A percentile compares a stretch with the other conserved stretches of the same genome.
Evolutionary conservation across 2,113 vertebrate genomes (phyloP).

Genomic region (Limnothrissa miodon): DNA sequence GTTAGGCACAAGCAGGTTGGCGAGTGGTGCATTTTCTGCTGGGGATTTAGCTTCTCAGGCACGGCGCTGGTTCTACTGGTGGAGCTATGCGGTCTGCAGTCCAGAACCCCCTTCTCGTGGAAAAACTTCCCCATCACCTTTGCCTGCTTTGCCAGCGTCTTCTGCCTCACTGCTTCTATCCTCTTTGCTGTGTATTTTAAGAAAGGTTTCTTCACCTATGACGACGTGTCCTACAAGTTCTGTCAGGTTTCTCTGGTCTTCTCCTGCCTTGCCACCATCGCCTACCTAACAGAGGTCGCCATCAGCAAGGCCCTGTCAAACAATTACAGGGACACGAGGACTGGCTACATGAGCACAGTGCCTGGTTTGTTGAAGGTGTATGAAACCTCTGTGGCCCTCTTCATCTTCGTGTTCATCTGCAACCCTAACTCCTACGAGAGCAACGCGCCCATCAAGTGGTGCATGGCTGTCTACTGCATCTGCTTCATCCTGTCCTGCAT

Average conservation of each 20-base stretch:
- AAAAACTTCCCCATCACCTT: constrained; percentile 88
- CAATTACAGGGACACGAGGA: constrained; percentile 61
- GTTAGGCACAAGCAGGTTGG: constrained; percentile 43
- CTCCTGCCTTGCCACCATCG: constrained; percentile 80
- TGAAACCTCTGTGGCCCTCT: constrained; percentile 85
- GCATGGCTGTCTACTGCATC: constrained; percentile 84
- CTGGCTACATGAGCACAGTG: constrained; percentile 87
- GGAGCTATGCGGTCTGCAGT: constrained; percentile 77
- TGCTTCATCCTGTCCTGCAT: constrained; percentile 83
- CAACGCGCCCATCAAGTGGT: constrained; percentile 71
- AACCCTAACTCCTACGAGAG: constrained; percentile 62
- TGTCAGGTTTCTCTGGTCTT: constrained; percentile 74
- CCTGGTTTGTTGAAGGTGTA: constrained; percentile 86
- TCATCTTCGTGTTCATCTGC: constrained; percentile 85
- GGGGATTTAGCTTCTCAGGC: constrained; percentile 84
- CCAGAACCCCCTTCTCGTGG: constrained; percentile 81
- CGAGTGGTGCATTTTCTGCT: constrained; percentile 86
- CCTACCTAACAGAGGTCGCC: constrained; percentile 79
- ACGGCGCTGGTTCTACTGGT: constrained; percentile 79
- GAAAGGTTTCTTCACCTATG: constrained; percentile 36
- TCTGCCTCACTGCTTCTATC: constrained; percentile 84
- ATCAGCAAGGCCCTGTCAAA: constrained; percentile 81
- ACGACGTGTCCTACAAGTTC: constrained; percentile 40
- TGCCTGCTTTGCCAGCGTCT: constrained; percentile 81
- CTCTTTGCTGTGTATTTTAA: constrained; percentile 83